Base-by-base conservation (phyloP, 2,797 vertebrate species). In the Enteromius afrohamiltoni region DNA sequence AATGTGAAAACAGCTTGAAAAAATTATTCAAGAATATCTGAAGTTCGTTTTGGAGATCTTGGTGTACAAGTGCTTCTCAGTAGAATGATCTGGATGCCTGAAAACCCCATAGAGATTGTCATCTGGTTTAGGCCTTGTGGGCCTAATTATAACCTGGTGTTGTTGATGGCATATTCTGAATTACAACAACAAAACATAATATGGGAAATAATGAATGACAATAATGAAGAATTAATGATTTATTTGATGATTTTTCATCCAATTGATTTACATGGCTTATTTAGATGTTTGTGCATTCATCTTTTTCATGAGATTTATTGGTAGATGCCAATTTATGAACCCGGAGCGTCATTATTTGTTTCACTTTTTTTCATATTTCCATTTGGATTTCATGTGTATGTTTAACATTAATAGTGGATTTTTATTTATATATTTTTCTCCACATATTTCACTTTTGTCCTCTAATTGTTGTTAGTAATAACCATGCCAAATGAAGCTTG, bases 401-500 rank as follows among this genome's bases (percentile, higher is more conserved):
- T 67, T 67, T 53, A 74, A 21, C 40, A 29, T 37, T 40, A 67
- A 26, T 75, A 75, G n/a, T 75, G 55, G 19, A 34, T 29, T 29
- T 29, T 29, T 34, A 4, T 34, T 34, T 31, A 31, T 23, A 13
- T 60, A 13, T 23, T 1, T 2, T n/a, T 26, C 23, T 60, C 26
- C 4, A 62, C 58, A 26, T 14, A 11, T 13, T 60, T 62, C 19
- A 65, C 5, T 16, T 13, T 75, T 6, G 14, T 53, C 14, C 8
- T 51, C 40, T 21, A 60, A 62, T 73, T 9, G 31, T n/a, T 73
- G 11, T 80, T 13, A 23, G 70, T 53, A 65, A 64, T 60, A 81
- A 65, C 37, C 6, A 65, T 67, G 80, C 80, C 80, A 82, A 82
- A 82, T 37, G 7, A 62, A 64, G 13, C 69, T 62, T 80, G 40